Evolutionary conservation across 2,888 invertebrate genomes (phyloP).

Genomic region (Dynastes maya): DNA sequence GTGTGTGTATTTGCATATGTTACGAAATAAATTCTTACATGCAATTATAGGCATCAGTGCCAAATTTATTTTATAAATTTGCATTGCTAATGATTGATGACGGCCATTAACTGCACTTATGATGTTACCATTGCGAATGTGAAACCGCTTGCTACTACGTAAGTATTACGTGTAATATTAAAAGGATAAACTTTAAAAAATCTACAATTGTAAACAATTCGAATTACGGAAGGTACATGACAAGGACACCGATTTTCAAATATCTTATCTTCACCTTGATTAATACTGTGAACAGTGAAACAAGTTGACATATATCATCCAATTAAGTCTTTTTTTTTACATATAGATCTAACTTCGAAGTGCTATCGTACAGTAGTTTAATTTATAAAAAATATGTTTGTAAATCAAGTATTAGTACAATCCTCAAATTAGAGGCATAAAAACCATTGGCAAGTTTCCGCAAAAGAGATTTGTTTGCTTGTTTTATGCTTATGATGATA

Average conservation of each 20-base stretch:
- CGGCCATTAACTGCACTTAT: no score
- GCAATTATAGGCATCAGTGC: no score
- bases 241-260: slow-evolving; percentile 9
- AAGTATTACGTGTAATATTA: background rate
- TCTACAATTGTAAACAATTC: background rate
- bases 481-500: background rate
- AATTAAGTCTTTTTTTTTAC: background rate
- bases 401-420: slow-evolving; percentile 7
- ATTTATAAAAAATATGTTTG: background rate
- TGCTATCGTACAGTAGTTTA: background rate
- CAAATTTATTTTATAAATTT: no score
- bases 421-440: background rate
- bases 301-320: no score
- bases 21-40: no score
- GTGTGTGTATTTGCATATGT: no score
- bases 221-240: background rate
- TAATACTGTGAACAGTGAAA: slow-evolving; percentile 4
- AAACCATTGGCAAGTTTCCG: background rate
- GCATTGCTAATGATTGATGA: no score
- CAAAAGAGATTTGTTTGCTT: slow-evolving; percentile 27
- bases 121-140: no score
- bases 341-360: background rate
- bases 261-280: slow-evolving; percentile 24
- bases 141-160: no score
- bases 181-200: background rate